phyloP scores from a whole-genome alignment of 2,797 vertebrate genomes.

The Sebastes miniatus region DNA sequence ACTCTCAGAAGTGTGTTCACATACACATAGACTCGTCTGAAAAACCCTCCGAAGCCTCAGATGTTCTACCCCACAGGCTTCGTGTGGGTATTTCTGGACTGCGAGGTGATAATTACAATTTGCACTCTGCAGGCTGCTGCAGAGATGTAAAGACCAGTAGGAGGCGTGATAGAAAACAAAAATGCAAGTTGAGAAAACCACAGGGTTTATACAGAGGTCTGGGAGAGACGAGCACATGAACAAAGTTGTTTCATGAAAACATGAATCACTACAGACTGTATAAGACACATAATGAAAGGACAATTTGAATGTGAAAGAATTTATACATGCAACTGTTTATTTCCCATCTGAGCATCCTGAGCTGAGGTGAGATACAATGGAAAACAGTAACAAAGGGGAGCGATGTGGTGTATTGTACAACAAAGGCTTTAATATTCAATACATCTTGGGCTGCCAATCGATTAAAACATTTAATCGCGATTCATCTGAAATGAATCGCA shows the following conservation, averaged over 20 bases:
- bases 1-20: conserved; percentile 24
- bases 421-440: not conserved
- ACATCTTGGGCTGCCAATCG: not conserved
- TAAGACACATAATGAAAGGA: not conserved
- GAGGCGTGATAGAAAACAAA: conserved; percentile 17
- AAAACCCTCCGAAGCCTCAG: conserved; percentile 17
- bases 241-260: not conserved
- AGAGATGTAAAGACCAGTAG: conserved; percentile 32
- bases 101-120: conserved; percentile 67
- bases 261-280: not conserved
- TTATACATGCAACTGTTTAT: not conserved
- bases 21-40: conserved; percentile 16
- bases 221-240: not conserved
- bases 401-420: not conserved
- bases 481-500: no score
- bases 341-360: not conserved
- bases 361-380: not conserved
- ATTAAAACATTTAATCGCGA: no score
- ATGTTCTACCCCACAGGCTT: conserved; percentile 16
- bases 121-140: conserved; percentile 37
- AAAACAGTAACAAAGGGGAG: not conserved
- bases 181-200: not conserved
- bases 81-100: conserved; percentile 52
- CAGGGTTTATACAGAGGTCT: not conserved
- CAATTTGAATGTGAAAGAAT: not conserved